Conservation (phyloP, 2,113 vertebrate genomes). For the Lophochroa leadbeateri region DNA sequence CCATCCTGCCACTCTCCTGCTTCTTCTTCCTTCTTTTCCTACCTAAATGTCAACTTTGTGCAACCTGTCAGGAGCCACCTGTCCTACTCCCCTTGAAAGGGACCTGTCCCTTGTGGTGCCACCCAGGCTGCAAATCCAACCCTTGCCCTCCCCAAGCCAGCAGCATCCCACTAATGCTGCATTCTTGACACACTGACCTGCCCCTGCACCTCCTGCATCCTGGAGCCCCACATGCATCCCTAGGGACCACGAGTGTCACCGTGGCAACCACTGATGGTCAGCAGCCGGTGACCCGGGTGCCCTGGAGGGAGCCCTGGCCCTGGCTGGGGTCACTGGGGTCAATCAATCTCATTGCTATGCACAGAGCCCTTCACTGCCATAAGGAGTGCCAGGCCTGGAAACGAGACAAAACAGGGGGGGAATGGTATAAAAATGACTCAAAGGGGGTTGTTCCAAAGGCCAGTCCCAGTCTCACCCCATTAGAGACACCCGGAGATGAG, state of each 20-base stretch:
- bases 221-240: not conserved
- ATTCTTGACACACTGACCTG: not conserved
- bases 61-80: too few relatives aligned
- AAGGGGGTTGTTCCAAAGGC: not conserved
- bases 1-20: too few relatives aligned
- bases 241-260: conserved; percentile 25
- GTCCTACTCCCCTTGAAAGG: not conserved
- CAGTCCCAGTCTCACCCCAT: not conserved
- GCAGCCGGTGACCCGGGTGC: conserved; percentile 65
- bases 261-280: conserved; percentile 72
- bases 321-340: conserved; percentile 64
- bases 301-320: conserved; percentile 64
- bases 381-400: not conserved
- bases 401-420: fast-evolving
- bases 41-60: too few relatives aligned
- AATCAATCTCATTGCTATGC: conserved; percentile 77
- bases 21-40: too few relatives aligned
- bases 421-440: fast-evolving
- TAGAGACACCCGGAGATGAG: not conserved
- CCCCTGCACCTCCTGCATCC: not conserved
- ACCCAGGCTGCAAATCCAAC: not conserved
- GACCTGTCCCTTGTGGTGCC: not conserved
- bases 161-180: not conserved
- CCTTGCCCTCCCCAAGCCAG: not conserved
- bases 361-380: conserved; percentile 4